phyloP scores from a whole-genome alignment of 1,140 invertebrate genomes.

The Drosophila bocki region DNA sequence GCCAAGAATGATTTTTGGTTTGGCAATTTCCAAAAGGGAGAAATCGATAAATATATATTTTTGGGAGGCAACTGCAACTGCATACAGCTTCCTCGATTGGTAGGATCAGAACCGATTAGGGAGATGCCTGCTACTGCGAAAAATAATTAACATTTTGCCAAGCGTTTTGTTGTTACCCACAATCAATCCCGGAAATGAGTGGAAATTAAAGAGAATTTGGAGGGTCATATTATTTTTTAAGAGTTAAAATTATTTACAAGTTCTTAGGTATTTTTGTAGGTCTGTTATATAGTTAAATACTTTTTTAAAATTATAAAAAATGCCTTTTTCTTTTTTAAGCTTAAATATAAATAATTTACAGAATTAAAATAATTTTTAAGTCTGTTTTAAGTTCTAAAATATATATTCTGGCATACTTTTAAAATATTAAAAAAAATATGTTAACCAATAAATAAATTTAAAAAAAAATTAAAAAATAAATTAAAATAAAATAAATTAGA shows the following conservation, averaged over 20 bases:
- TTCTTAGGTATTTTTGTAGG: no score
- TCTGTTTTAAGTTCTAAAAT: no score
- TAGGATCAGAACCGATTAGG: constrained; percentile 14
- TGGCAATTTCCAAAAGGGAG: constrained; percentile 10
- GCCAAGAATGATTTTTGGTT: constrained; percentile 45
- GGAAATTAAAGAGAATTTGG: not conserved
- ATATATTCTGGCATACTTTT: no score
- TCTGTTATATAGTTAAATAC: not conserved
- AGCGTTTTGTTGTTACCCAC: not conserved
- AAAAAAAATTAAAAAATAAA: no score
- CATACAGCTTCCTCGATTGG: not conserved
- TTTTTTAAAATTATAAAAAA: not conserved
- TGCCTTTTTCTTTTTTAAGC: no score
- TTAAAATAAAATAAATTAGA: no score
- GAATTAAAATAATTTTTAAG: no score
- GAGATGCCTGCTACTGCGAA: constrained; percentile 12
- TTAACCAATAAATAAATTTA: no score
- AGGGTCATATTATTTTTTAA: no score
- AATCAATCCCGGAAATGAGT: constrained; percentile 3
- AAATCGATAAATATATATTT: constrained; percentile 34
- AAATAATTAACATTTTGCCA: constrained; percentile 34
- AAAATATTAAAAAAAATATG: no score
- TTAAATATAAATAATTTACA: no score
- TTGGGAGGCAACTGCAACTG: not conserved
- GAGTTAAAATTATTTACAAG: no score